Evolutionary conservation across 2,888 invertebrate genomes (phyloP).

Genomic region (Temnothorax rugatulus): DNA sequence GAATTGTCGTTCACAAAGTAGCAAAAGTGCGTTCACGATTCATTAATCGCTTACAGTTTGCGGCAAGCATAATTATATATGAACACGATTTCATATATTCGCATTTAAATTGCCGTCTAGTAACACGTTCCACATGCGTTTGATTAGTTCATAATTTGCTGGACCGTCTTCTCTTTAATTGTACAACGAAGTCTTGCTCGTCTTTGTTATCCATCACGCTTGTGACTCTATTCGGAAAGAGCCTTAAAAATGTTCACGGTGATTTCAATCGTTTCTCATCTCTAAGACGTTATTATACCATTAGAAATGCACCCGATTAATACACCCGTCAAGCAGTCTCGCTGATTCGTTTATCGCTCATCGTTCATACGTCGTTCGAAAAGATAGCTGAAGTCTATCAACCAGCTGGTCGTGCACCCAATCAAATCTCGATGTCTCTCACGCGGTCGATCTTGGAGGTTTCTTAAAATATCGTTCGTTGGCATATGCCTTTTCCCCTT

Average conservation of each 20-base stretch:
- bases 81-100: conserved; percentile 12
- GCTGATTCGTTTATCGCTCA: neutral
- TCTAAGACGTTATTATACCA: conserved; percentile 17
- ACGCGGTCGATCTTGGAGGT: conserved; percentile 29
- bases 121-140: neutral
- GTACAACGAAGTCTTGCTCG: neutral
- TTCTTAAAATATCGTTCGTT: conserved; percentile 46
- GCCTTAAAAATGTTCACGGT: neutral
- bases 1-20: conserved; percentile 32
- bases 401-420: conserved; percentile 59
- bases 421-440: conserved; percentile 48
- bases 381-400: conserved; percentile 48
- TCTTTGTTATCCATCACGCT: neutral
- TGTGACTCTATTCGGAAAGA: neutral
- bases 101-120: conserved; percentile 15
- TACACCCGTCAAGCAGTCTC: neutral
- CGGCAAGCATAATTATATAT: neutral
- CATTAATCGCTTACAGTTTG: conserved; percentile 28
- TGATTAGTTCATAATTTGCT: conserved; percentile 11
- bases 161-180: neutral
- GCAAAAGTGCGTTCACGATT: conserved; percentile 18
- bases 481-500: conserved; percentile 49
- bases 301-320: conserved; percentile 23
- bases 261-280: conserved; percentile 26
- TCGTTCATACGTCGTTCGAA: conserved; percentile 25